A percentile compares a stretch with the other conserved stretches of the same genome.
These are phyloP conservation scores for Brachirus orientalis DNA, from an alignment of 2,113 vertebrate species.

Conservation along the genomic window DNA sequence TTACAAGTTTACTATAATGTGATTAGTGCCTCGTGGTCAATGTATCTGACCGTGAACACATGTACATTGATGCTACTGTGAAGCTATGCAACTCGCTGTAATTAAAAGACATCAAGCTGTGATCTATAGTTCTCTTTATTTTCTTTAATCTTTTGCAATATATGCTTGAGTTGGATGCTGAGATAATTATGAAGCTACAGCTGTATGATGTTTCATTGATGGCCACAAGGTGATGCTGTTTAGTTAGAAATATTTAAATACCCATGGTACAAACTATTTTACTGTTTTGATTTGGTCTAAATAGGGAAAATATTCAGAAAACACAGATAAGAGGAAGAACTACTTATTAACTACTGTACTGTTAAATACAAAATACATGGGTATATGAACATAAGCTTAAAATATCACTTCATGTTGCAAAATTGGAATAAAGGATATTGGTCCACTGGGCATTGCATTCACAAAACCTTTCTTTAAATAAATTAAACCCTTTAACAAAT, in stretches of 20 bases:
- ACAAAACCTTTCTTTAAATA: too few relatives aligned
- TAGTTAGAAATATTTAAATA: constrained; percentile 19
- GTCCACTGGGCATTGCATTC: neutral
- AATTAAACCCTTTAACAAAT: neutral
- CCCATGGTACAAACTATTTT: neutral
- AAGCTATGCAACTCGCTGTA: constrained; percentile 51
- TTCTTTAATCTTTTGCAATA: neutral
- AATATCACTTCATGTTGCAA: neutral
- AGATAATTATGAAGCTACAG: neutral
- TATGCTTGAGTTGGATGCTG: neutral
- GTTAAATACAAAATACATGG: too few relatives aligned
- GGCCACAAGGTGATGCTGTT: constrained; percentile 70
- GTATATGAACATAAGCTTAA: too few relatives aligned
- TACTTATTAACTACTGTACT: too few relatives aligned
- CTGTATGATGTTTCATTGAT: constrained; percentile 21
- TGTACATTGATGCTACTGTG: constrained; percentile 45
- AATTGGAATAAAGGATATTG: neutral
- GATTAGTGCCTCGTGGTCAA: constrained; percentile 1
- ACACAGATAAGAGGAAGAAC: too few relatives aligned
- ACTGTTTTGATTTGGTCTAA: neutral
- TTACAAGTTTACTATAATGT: constrained; percentile 39
- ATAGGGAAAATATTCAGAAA: neutral
- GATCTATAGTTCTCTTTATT: neutral
- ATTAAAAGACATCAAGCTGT: constrained; percentile 60
- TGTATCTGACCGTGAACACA: neutral